Evolutionary conservation across 2,113 vertebrate species (phyloP), one percentile per base, ranked within the genome.

Genomic region (Sialia sialis): DNA sequence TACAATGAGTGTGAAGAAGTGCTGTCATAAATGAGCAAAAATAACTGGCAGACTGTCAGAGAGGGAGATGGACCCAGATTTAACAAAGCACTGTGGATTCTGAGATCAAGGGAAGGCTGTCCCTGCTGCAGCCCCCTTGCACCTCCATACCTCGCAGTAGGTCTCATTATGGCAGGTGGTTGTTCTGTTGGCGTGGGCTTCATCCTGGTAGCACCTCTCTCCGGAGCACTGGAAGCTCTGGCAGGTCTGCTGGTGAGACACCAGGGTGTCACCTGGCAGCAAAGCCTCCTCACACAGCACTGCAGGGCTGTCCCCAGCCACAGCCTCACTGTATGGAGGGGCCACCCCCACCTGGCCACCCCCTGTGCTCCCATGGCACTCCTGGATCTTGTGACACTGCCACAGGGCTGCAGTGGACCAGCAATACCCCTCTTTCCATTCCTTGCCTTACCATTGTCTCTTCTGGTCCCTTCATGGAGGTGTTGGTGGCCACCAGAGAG

Each of bases 141-240:
- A 3, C 4, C 38, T 10, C 43, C 12, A 0, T 89, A 96, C 96
- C 92, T 97, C 38, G 0, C 94, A 93, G 80, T 59, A 13, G 1
- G 79, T 68, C 49, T 93, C 73, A 0, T 91, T 64, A 0, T 10
- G 68, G 16, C 95, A 96, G 49, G 55, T n/a, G 77, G 38, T 11
- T 1, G 49, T 92, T 12, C 4, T 0, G 3, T 88, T 96, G 81
- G 90, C 21, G 0, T 36, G 69, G 43, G 56, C 62, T 54, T 17
- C 83, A 2, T 94, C 58, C 93, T 96, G 69, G 79, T 92, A 96
- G 15, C 94, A 95, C 25, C 66, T 69, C 56, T 97, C 90, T 30
- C 91, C 29, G 0, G 63, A 93, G 80, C 96, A 94, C 74, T 78
- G 95, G 5, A 95, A 97, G 70, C 91, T 90, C 54, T 93, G 95